Base-by-base conservation (phyloP, 2,888 invertebrate species). In the Malthinus seriepunctatus region DNA sequence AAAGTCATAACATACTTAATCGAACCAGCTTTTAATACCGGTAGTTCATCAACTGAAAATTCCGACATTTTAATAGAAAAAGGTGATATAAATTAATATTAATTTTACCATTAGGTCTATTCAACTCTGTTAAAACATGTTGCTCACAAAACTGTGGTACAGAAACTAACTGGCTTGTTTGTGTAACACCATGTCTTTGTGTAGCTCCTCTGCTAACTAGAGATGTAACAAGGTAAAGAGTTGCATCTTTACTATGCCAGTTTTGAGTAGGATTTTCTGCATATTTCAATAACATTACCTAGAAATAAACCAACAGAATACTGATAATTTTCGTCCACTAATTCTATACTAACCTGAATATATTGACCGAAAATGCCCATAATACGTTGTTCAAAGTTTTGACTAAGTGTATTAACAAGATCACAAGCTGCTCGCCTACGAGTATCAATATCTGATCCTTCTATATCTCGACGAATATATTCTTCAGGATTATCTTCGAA, bases 401-500 rank as follows among this genome's bases (percentile, higher is more conserved):
- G 85, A 14, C 94, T 92, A 1, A 99, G 82, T 0, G 95, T 91
- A 74, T 92, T 91, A 14, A 99, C 97, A 52, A 99, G 84, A 82
- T 99, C 98, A 80, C 97, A 97, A 44, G 98, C 97, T 15, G 99
- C 94, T 63, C 98, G 84, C 15, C 99, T 84, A 49, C 99, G 83
- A 0, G 99, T 99, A 77, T 97, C 97, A 61, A 97, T 91, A 80
- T 99, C 99, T 7, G 97, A 96, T 5, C 98, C 98, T 81, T 99
- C 99, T 63, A 99, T 95, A 79, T 99, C 99, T 32, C 96, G 83
- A 3, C 95, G 83, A 62, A 96, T 95, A 74, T 95, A 97, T 79
- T 99, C 99, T 73, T 99, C 97, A 0, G 99, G 94, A 75, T 97
- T 98, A 75, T 98, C 97, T 77, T 97, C 96, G 79, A 99, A 99